A percentile compares a stretch with the other conserved stretches of the same genome.
Evolutionary conservation across 2,797 vertebrate genomes (phyloP).

Genomic region (Neomorphus geoffroyi): DNA sequence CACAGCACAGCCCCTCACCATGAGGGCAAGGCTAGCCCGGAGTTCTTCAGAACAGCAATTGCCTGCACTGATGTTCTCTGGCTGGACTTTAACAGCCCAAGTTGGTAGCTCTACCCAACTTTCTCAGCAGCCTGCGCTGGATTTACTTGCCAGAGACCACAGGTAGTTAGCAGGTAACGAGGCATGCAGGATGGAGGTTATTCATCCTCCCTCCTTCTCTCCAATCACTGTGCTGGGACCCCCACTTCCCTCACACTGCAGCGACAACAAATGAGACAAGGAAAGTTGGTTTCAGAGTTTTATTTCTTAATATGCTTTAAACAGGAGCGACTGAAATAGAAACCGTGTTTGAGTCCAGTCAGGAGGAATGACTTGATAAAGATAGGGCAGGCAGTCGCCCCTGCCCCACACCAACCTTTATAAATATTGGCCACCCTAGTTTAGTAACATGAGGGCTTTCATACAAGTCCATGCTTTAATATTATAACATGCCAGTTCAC

Average conservation of each 20-base stretch:
- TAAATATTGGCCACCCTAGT: conserved; percentile 84
- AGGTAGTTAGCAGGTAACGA: neutral
- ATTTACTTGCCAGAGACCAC: neutral
- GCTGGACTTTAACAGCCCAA: neutral
- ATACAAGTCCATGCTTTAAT: conserved; percentile 86
- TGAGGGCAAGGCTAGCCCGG: neutral
- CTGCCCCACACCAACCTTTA: conserved; percentile 85
- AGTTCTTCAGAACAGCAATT: neutral
- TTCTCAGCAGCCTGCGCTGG: neutral
- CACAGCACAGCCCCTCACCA: neutral
- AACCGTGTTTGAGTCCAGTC: conserved; percentile 75
- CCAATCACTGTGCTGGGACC: neutral
- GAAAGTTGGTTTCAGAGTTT: conserved; percentile 69
- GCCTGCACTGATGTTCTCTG: neutral
- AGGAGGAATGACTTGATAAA: conserved; percentile 64
- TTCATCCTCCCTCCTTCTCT: neutral
- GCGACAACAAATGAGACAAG: neutral
- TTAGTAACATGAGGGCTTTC: conserved; percentile 82
- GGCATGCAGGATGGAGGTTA: neutral
- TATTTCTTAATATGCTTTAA: conserved; percentile 84
- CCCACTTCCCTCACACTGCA: neutral
- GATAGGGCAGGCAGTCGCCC: conserved; percentile 65
- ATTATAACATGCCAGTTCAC: conserved; percentile 79
- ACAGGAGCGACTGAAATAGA: conserved; percentile 85
- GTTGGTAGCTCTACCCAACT: neutral